Evolutionary conservation across 2,797 vertebrate species (phyloP), one percentile per base, ranked within the genome.

Genomic region (Megaceryle alcyon): DNA sequence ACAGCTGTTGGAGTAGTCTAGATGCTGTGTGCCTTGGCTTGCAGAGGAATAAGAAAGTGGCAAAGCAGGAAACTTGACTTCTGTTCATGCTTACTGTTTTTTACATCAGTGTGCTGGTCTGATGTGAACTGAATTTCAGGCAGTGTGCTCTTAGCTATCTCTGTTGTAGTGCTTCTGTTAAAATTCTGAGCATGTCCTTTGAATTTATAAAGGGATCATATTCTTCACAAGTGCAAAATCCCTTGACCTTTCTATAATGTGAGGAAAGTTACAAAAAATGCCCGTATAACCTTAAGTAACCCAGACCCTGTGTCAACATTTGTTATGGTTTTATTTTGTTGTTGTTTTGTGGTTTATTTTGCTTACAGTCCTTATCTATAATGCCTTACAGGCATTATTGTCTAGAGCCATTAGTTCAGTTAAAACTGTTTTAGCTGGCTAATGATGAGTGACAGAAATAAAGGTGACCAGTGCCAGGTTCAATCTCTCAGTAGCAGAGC

Each of bases 401-500:
- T 94, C 77, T 90, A 10, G 33, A 88, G 64, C 51, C 71, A 76
- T 94, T 93, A 83, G 69, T 94, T 90, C 70, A 92, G 90, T 88
- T 94, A 92, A 95, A 96, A 94, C 31, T 48, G 26, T 92, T 89
- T 84, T 71, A 92, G 82, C 93, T 88, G 71, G 89, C 80, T 90
- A 33, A 93, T 83, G 59, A 79, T 84, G 94, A 96, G 66, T 89
- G 90, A 70, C 70, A 91, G 92, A 96, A 33, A 73, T 88, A 92
- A 87, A 97, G 88, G 95, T 97, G 88, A 41, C 68, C 89, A 25
- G n/a, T 18, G 92, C 97, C 97, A 96, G 96, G 80, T 96, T 95
- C 91, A 95, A 37, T 98, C 82, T 92, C 86, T 95, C 94, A 79
- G 91, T 65, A 59, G 35, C 43, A 39, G 44, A 87, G 70, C 72